phyloP scores from a whole-genome alignment of 2,113 vertebrate genomes.

The Illadopsis cleaveri region DNA sequence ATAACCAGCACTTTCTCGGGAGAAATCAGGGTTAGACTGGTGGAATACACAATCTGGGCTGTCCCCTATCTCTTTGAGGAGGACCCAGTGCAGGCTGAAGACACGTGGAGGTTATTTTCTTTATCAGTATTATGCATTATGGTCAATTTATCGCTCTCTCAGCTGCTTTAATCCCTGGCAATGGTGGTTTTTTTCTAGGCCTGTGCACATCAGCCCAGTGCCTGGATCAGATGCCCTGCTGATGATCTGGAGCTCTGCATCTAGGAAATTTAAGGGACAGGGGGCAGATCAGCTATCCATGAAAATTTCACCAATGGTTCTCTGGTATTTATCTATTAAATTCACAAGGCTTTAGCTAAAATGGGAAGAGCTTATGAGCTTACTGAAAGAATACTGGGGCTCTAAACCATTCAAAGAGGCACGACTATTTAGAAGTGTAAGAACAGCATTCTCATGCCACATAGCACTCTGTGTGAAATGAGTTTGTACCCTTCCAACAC shows the following conservation, averaged over 20 bases:
- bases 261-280: background rate
- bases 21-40: background rate
- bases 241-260: background rate
- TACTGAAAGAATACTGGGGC: background rate
- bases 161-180: background rate
- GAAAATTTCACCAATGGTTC: background rate
- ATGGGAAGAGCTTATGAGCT: background rate
- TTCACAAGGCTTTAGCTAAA: conserved; percentile 7
- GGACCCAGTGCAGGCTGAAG: background rate
- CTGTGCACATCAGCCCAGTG: background rate
- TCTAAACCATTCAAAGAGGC: conserved; percentile 36
- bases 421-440: conserved; percentile 38
- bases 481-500: conserved; percentile 57
- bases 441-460: conserved; percentile 45
- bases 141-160: background rate
- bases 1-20: background rate
- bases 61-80: background rate
- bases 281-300: background rate
- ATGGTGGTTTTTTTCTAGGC: too few species aligned
- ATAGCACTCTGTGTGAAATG: conserved; percentile 31
- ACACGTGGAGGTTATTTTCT: background rate
- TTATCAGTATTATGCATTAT: background rate
- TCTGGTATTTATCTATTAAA: background rate
- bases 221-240: background rate
- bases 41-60: background rate